Percentiles rank a stretch among this genome's conserved stretches.
phyloP scores from a whole-genome alignment of 2,888 invertebrate species.

The Platycheirus albimanus region DNA sequence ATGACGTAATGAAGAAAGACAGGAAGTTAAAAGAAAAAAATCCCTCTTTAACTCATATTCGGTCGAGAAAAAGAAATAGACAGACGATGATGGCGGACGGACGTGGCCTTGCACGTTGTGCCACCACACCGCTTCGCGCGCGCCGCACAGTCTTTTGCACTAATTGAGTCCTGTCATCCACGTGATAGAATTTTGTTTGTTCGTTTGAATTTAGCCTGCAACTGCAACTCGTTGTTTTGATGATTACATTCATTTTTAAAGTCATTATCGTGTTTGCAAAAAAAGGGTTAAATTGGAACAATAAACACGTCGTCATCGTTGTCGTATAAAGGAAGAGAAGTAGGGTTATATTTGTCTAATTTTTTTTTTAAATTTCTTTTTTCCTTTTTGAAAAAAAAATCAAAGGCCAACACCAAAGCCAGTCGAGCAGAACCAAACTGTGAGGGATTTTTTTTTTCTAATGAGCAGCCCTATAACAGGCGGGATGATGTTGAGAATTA shows the following conservation, averaged over 20 bases:
- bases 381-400: slow-evolving; percentile 7
- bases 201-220: slow-evolving; percentile 12
- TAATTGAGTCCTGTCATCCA: slow-evolving; percentile 71
- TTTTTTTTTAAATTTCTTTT: neutral
- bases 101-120: slow-evolving; percentile 29
- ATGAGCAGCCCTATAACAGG: slow-evolving; percentile 45
- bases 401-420: slow-evolving; percentile 36
- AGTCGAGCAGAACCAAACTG: slow-evolving; percentile 9
- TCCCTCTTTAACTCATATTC: slow-evolving; percentile 33
- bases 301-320: slow-evolving; percentile 33
- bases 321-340: neutral
- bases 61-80: neutral
- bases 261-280: slow-evolving; percentile 64
- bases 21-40: slow-evolving; percentile 30
- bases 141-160: slow-evolving; percentile 66
- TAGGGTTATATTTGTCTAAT: neutral
- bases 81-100: slow-evolving; percentile 10
- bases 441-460: slow-evolving; percentile 35
- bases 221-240: slow-evolving; percentile 41
- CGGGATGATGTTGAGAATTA: slow-evolving; percentile 65
- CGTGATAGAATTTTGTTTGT: slow-evolving; percentile 33
- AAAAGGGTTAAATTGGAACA: slow-evolving; percentile 70
- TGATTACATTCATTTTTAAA: slow-evolving; percentile 68
- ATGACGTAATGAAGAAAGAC: slow-evolving; percentile 45
- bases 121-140: too few species aligned